Conservation (phyloP, 1,140 invertebrate species). For the Samia ricini region DNA sequence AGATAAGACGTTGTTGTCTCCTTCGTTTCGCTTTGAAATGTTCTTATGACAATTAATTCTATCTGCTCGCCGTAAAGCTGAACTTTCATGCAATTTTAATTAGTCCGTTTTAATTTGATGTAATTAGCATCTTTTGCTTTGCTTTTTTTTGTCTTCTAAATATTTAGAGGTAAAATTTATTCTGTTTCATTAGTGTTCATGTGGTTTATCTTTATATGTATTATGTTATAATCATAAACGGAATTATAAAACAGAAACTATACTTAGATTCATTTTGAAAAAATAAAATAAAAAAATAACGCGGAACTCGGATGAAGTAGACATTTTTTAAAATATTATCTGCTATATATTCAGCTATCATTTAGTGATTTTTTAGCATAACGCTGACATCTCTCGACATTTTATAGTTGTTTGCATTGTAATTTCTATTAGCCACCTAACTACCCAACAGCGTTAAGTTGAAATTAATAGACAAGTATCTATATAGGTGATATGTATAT, state of each 20-base stretch:
- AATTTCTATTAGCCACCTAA: too few relatives aligned
- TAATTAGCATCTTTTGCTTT: background rate
- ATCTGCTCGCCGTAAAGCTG: background rate
- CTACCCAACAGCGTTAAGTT: too few relatives aligned
- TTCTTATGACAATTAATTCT: background rate
- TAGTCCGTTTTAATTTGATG: background rate
- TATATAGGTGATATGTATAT: too few relatives aligned
- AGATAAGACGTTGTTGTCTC: background rate
- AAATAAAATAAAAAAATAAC: too few relatives aligned
- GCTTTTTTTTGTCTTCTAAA: background rate
- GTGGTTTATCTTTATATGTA: background rate
- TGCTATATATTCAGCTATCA: too few relatives aligned
- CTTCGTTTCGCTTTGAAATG: background rate
- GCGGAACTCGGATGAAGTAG: too few relatives aligned
- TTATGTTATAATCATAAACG: background rate
- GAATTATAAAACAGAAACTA: background rate
- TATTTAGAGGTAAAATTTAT: background rate
- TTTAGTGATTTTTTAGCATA: too few relatives aligned
- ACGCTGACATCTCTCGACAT: too few relatives aligned
- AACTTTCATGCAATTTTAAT: background rate
- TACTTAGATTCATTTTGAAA: background rate
- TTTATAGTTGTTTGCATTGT: too few relatives aligned
- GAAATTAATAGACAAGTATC: too few relatives aligned
- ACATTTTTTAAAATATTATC: too few relatives aligned
- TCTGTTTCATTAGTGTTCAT: background rate